phyloP scores from a whole-genome alignment of 2,797 vertebrate genomes.

The Oryzias dopingdopingensis region DNA sequence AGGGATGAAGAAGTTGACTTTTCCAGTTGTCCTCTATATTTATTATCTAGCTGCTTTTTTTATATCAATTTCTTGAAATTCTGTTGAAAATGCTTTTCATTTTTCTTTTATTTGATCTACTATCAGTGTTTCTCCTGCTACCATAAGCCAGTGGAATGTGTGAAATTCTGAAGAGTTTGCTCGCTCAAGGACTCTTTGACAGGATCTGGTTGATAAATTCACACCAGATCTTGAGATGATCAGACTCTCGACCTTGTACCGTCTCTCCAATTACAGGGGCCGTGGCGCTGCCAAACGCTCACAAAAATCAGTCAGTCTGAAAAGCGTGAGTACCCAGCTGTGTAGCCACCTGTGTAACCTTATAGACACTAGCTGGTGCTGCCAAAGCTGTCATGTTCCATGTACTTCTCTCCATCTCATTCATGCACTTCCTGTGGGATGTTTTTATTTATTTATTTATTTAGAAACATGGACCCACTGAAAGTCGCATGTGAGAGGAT shows the following conservation, averaged over 20 bases:
- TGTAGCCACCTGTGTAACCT: conserved; percentile 53
- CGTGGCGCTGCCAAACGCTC: conserved; percentile 41
- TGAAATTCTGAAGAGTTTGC: conserved; percentile 2
- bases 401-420: conserved; percentile 37
- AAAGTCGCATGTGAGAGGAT: conserved; percentile 7
- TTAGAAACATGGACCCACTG: conserved; percentile 24
- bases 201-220: conserved; percentile 52
- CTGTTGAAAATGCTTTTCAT: conserved; percentile 3
- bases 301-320: conserved; percentile 47
- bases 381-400: conserved; percentile 42
- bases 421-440: conserved; percentile 24
- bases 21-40: too few species aligned
- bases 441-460: conserved; percentile 3
- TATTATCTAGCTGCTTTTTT: too few species aligned
- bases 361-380: conserved; percentile 40
- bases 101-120: conserved; percentile 9
- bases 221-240: conserved; percentile 48
- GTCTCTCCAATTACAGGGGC: conserved; percentile 42
- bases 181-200: conserved; percentile 40
- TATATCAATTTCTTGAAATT: conserved; percentile 1
- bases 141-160: neutral
- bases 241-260: conserved; percentile 57
- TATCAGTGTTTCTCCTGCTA: conserved; percentile 15
- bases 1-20: conserved; percentile 17
- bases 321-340: conserved; percentile 46